A percentile compares a stretch with the other conserved stretches of the same genome.
phyloP scores from a whole-genome alignment of 2,797 vertebrate species.

The Tachyglossus aculeatus region DNA sequence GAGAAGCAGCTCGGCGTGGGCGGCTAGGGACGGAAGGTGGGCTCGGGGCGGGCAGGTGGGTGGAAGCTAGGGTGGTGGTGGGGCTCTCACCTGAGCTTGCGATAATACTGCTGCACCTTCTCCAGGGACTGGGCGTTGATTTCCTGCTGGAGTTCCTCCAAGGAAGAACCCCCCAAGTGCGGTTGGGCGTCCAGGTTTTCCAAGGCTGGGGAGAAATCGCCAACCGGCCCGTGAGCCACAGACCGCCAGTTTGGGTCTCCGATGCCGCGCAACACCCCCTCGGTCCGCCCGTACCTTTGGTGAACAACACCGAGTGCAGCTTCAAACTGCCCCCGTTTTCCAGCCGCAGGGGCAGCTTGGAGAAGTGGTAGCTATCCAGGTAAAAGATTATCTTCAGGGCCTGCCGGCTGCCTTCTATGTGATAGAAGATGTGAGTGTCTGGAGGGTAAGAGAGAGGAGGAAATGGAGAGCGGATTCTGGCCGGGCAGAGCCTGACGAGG shows the following conservation, averaged over 20 bases:
- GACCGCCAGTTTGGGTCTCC: too few relatives aligned
- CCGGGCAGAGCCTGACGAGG: rapidly evolving
- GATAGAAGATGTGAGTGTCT: conserved; percentile 92
- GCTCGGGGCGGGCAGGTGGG: not conserved
- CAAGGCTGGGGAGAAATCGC: conserved; percentile 76
- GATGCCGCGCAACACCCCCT: rapidly evolving
- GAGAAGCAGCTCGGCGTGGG: too few relatives aligned
- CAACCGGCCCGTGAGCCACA: rapidly evolving
- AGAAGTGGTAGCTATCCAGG: conserved; percentile 95
- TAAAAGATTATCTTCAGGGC: conserved; percentile 89
- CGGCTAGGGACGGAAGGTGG: too few relatives aligned
- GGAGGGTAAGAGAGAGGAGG: conserved; percentile 55
- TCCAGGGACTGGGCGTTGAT: conserved; percentile 92
- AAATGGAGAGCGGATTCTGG: rapidly evolving
- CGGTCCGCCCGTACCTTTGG: conserved; percentile 77
- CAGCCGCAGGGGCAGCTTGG: conserved; percentile 91
- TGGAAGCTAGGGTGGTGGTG: not conserved
- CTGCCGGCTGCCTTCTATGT: conserved; percentile 94
- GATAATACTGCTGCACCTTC: conserved; percentile 96
- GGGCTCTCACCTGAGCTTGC: conserved; percentile 88
- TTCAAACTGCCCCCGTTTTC: conserved; percentile 91
- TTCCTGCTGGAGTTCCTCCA: conserved; percentile 91
- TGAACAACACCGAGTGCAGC: conserved; percentile 92
- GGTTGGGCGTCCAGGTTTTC: conserved; percentile 83
- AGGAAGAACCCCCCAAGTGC: conserved; percentile 62